These are phyloP conservation scores for Chloromyia formosa DNA, from an alignment of 2,888 invertebrate species.

Conservation along the genomic window DNA sequence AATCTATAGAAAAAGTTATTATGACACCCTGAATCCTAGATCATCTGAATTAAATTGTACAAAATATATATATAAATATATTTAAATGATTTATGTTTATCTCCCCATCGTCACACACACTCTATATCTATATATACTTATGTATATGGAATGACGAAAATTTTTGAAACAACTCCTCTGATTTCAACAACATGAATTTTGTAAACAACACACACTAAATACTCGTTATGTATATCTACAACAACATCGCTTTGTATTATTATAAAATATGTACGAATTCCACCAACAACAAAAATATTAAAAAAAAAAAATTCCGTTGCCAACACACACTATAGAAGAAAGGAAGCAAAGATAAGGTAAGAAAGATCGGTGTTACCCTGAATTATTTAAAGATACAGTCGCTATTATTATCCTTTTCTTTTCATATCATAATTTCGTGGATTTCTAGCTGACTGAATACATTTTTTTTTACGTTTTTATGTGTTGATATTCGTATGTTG, in stretches of 20 bases:
- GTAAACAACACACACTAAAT: constrained; percentile 21
- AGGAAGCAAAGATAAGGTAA: constrained; percentile 88
- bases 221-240: constrained; percentile 22
- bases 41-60: constrained; percentile 3
- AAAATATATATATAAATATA: constrained; percentile 18
- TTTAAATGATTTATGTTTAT: constrained; percentile 29
- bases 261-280: too few species aligned
- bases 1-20: not conserved
- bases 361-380: constrained; percentile 57
- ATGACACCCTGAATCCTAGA: not conserved
- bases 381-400: constrained; percentile 35
- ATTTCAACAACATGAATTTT: not conserved
- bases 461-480: not conserved
- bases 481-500: not conserved
- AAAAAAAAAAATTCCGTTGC: constrained; percentile 60
- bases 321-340: constrained; percentile 74
- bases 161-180: constrained; percentile 10
- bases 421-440: not conserved
- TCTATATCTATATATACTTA: not conserved
- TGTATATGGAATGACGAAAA: constrained; percentile 19
- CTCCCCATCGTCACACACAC: not conserved
- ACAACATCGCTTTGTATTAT: constrained; percentile 13
- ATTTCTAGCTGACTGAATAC: not conserved
- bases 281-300: constrained; percentile 52
- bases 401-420: not conserved